Percentiles rank a stretch among this genome's conserved stretches.
Conservation (phyloP, 2,888 invertebrate species). For the Erpobdella octoculata region DNA sequence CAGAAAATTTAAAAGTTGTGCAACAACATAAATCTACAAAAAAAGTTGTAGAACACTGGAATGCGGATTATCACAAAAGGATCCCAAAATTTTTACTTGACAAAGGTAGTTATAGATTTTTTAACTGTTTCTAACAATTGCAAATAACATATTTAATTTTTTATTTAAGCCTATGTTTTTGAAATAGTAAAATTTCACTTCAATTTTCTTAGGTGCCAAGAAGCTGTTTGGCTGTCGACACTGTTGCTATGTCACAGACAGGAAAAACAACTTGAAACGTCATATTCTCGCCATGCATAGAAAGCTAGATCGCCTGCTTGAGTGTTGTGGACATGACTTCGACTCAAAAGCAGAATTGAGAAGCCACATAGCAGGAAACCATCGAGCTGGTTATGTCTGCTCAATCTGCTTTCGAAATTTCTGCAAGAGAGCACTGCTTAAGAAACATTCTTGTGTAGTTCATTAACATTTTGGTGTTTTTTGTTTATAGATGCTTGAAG, state of each 20-base stretch:
- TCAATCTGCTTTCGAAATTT: not conserved
- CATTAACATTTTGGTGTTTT: too few relatives aligned
- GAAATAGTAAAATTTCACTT: not conserved
- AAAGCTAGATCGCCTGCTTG: not conserved
- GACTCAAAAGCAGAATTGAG: not conserved
- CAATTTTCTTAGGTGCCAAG: constrained; percentile 4
- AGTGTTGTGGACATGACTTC: not conserved
- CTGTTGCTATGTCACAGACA: constrained; percentile 24
- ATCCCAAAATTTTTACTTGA: too few relatives aligned
- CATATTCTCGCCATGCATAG: constrained; percentile 19
- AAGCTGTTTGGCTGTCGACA: constrained; percentile 7
- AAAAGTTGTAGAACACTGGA: too few relatives aligned
- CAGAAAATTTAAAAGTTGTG: too few relatives aligned
- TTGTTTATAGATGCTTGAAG: too few relatives aligned
- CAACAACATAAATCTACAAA: too few relatives aligned
- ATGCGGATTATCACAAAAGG: too few relatives aligned
- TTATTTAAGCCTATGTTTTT: too few relatives aligned
- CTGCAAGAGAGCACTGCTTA: constrained; percentile 5
- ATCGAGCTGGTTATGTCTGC: not conserved
- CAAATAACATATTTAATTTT: too few relatives aligned
- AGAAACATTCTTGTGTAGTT: not conserved
- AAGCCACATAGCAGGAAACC: not conserved
- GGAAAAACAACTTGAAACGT: constrained; percentile 25
- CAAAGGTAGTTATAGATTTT: too few relatives aligned
- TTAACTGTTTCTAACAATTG: too few relatives aligned